These are phyloP conservation scores for Synergus laeviventris DNA, from an alignment of 2,888 invertebrate genomes.

Conservation along the genomic window DNA sequence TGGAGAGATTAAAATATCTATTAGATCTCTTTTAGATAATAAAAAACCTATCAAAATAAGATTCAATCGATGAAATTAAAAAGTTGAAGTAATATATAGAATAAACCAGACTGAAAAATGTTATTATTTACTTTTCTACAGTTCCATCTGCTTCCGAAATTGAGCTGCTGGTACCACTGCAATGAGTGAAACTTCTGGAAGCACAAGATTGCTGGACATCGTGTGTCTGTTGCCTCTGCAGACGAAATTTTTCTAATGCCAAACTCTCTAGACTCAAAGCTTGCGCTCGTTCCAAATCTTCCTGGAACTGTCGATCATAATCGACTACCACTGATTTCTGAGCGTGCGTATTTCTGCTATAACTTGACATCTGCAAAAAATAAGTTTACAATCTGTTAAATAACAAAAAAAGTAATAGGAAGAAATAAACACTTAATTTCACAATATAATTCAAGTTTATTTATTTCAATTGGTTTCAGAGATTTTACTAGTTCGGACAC, in stretches of 20 bases:
- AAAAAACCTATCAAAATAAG: too few relatives aligned
- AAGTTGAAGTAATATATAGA: neutral
- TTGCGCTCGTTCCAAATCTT: slow-evolving; percentile 91
- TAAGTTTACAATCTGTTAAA: neutral
- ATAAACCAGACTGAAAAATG: slow-evolving; percentile 2
- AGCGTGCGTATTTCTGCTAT: slow-evolving; percentile 65
- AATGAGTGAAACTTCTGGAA: slow-evolving; percentile 53
- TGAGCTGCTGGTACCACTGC: slow-evolving; percentile 53
- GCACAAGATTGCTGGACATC: slow-evolving; percentile 54
- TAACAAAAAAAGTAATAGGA: neutral
- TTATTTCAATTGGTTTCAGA: too few relatives aligned
- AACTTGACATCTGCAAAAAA: slow-evolving; percentile 71
- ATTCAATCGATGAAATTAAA: too few relatives aligned
- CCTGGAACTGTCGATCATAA: slow-evolving; percentile 89
- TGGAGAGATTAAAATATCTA: too few relatives aligned
- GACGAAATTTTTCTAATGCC: slow-evolving; percentile 88
- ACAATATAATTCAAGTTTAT: too few relatives aligned
- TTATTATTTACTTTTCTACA: slow-evolving; percentile 63
- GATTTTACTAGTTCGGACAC: too few relatives aligned
- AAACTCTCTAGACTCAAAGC: slow-evolving; percentile 91
- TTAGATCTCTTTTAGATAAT: too few relatives aligned
- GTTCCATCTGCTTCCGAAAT: slow-evolving; percentile 63
- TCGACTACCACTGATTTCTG: slow-evolving; percentile 77
- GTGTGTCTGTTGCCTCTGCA: slow-evolving; percentile 79
- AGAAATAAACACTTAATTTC: too few relatives aligned